These are phyloP conservation scores for Ptychochromis oligacanthus DNA, from an alignment of 2,113 vertebrate genomes.

Conservation along the genomic window DNA sequence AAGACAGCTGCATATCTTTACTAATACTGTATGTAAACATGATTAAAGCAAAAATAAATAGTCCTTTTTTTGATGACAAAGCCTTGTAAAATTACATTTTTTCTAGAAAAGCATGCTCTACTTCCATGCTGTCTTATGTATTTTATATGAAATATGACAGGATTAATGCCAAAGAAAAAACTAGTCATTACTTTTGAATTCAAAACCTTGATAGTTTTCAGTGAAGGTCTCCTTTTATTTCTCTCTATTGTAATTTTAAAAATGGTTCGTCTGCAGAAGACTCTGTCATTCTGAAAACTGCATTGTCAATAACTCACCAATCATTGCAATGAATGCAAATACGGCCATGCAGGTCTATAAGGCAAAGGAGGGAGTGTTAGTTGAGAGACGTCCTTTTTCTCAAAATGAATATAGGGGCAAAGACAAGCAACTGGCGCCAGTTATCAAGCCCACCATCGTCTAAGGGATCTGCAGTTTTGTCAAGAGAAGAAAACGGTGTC, in stretches of 20 bases:
- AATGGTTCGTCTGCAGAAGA: not conserved
- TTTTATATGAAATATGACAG: not conserved
- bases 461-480: constrained; percentile 74
- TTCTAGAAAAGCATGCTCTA: not conserved
- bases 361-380: not conserved
- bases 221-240: not conserved
- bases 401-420: constrained; percentile 39
- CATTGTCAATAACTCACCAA: too few species aligned
- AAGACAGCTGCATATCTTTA: not conserved
- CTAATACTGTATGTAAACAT: not conserved
- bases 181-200: not conserved
- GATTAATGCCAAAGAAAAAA: not conserved
- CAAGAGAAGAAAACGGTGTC: constrained; percentile 72
- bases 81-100: not conserved
- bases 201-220: rapidly evolving
- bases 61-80: not conserved
- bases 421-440: constrained; percentile 78
- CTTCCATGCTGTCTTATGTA: not conserved
- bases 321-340: not conserved
- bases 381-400: constrained; percentile 35
- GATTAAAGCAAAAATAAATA: not conserved
- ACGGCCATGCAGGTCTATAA: not conserved
- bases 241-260: not conserved
- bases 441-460: constrained; percentile 47
- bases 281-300: not conserved